A percentile compares a stretch with the other conserved stretches of the same genome.
Conservation (phyloP, 2,888 invertebrate species). For the Calephelis perditalis region DNA sequence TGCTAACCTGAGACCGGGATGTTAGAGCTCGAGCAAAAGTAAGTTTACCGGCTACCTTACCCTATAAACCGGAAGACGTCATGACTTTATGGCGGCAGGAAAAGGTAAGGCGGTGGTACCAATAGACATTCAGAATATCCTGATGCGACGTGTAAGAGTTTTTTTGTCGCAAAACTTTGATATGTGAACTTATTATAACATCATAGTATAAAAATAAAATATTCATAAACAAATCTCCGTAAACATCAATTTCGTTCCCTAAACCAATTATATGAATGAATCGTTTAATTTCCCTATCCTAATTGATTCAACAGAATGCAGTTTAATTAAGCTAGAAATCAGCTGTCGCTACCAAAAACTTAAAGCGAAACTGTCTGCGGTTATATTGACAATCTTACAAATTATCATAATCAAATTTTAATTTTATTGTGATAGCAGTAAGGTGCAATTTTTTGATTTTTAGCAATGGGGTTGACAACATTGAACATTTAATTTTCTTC, state of each 20-base stretch:
- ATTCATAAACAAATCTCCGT: neutral
- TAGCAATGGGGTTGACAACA: constrained; percentile 58
- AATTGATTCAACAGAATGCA: constrained; percentile 14
- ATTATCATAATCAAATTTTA: constrained; percentile 26
- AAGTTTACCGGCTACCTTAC: too few species aligned
- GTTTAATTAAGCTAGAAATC: constrained; percentile 67
- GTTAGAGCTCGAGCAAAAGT: too few species aligned
- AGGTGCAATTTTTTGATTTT: constrained; percentile 18
- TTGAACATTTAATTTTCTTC: constrained; percentile 74
- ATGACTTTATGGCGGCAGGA: too few species aligned
- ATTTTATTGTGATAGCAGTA: constrained; percentile 32
- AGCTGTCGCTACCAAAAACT: constrained; percentile 70
- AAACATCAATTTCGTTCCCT: neutral
- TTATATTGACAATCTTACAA: constrained; percentile 36
- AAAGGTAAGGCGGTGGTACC: too few species aligned
- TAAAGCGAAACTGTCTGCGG: constrained; percentile 58
- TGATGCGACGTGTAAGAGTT: too few species aligned
- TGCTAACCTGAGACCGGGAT: too few species aligned
- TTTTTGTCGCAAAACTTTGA: too few species aligned
- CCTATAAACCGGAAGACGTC: too few species aligned
- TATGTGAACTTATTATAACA: too few species aligned
- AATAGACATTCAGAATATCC: too few species aligned
- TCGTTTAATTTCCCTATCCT: neutral
- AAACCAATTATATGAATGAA: neutral
- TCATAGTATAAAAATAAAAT: too few species aligned